phyloP scores from a whole-genome alignment of 2,888 invertebrate species.

The Aphelenchoides bicaudatus region DNA sequence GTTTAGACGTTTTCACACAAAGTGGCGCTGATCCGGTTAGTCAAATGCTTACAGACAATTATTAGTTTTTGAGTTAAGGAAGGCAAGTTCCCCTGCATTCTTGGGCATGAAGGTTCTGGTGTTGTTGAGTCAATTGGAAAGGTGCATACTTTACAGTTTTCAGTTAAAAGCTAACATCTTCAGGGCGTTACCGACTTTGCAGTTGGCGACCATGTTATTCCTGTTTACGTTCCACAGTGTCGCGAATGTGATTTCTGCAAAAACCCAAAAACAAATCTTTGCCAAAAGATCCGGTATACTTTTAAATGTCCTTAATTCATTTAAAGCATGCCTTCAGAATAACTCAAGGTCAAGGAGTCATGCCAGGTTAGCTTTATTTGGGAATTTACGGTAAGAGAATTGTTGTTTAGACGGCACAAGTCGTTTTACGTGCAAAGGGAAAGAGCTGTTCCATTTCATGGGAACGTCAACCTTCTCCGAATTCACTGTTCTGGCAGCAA shows the following conservation, averaged over 20 bases:
- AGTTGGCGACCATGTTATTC: constrained; percentile 73
- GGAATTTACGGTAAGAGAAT: too few species aligned
- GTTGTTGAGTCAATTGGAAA: constrained; percentile 94
- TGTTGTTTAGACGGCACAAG: constrained; percentile 85
- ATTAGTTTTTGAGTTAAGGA: too few species aligned
- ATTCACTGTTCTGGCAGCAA: constrained; percentile 88
- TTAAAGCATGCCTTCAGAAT: constrained; percentile 35
- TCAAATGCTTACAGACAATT: too few species aligned
- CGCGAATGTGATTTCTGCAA: constrained; percentile 91
- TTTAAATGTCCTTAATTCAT: neutral
- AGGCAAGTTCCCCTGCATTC: constrained; percentile 82
- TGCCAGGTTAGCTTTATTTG: too few species aligned
- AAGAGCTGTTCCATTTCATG: constrained; percentile 84
- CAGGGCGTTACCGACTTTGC: constrained; percentile 19
- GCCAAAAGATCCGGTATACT: constrained; percentile 83
- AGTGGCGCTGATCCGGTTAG: constrained; percentile 77
- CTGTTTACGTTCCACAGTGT: constrained; percentile 93
- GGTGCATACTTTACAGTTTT: too few species aligned
- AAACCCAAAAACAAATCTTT: constrained; percentile 91
- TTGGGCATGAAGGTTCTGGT: constrained; percentile 92
- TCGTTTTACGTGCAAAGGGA: constrained; percentile 73
- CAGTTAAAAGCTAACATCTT: too few species aligned
- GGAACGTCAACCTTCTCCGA: constrained; percentile 85
- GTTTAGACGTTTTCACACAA: constrained; percentile 43
- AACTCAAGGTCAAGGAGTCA: constrained; percentile 74